Conservation (phyloP, 2,888 invertebrate species). For the Girardia tigrina region DNA sequence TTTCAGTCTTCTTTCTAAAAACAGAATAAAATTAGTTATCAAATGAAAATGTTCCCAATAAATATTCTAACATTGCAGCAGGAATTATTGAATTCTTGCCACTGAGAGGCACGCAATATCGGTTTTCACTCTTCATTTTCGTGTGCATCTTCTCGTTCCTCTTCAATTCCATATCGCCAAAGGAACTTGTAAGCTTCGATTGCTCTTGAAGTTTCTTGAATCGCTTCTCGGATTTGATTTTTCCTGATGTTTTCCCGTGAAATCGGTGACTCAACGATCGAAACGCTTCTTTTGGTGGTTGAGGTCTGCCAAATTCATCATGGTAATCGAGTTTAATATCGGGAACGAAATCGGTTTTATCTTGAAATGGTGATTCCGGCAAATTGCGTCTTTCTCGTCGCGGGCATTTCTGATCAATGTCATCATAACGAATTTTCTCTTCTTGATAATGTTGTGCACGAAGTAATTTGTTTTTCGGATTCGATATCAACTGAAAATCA, state of each 20-base stretch:
- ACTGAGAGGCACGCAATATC: conserved; percentile 77
- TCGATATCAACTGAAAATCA: background rate
- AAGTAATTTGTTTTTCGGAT: background rate
- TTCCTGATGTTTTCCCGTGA: conserved; percentile 96
- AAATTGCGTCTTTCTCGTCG: conserved; percentile 36
- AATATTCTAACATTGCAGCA: background rate
- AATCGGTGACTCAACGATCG: conserved; percentile 84
- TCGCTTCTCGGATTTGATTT: conserved; percentile 88
- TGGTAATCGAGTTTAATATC: conserved; percentile 88
- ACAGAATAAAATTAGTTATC: background rate
- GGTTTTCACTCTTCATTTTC: conserved; percentile 83
- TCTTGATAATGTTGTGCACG: conserved; percentile 32
- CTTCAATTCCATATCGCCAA: conserved; percentile 73
- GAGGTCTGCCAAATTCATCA: conserved; percentile 79
- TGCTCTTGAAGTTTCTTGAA: conserved; percentile 75
- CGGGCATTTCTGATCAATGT: conserved; percentile 40
- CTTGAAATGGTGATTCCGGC: conserved; percentile 58
- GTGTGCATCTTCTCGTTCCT: conserved; percentile 83
- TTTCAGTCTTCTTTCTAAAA: background rate
- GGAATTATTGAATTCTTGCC: conserved; percentile 52
- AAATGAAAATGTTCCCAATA: too few species aligned
- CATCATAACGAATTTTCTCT: conserved; percentile 40
- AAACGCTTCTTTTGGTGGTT: conserved; percentile 90
- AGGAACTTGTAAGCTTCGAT: conserved; percentile 36
- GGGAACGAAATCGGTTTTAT: conserved; percentile 75